phyloP scores from a whole-genome alignment of 2,113 vertebrate species.

The Cyprinodon brontotheroides region DNA sequence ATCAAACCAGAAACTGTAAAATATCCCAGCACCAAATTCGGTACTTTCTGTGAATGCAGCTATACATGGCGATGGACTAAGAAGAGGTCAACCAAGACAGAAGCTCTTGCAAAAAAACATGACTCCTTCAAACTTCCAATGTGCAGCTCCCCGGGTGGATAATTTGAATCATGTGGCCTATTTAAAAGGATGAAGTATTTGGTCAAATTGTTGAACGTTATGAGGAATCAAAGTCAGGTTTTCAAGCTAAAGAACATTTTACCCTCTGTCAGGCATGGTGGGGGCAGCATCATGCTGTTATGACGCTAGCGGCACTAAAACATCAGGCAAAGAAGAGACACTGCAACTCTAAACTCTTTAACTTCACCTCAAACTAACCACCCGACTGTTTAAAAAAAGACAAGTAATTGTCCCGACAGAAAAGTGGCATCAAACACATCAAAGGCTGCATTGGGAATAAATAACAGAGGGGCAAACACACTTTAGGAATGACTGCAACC shows the following conservation, averaged over 20 bases:
- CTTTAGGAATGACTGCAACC: neutral
- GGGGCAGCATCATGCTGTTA: too few relatives aligned
- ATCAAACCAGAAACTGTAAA: neutral
- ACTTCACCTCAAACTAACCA: neutral
- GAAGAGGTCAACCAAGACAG: too few relatives aligned
- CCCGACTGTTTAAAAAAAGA: neutral
- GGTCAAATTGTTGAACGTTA: neutral
- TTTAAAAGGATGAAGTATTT: too few relatives aligned
- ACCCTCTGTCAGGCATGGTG: too few relatives aligned
- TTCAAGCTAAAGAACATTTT: neutral
- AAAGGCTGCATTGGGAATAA: neutral
- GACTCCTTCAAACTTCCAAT: neutral
- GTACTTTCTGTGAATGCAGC: neutral
- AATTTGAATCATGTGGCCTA: neutral
- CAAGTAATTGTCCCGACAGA: neutral
- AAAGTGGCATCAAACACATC: neutral
- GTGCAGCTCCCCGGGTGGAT: neutral
- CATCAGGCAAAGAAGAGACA: too few relatives aligned
- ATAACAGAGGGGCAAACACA: neutral
- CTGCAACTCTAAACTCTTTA: neutral
- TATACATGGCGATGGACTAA: neutral
- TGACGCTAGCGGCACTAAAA: too few relatives aligned
- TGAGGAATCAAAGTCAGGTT: neutral
- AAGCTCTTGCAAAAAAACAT: neutral
- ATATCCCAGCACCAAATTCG: neutral